A percentile compares a stretch with the other conserved stretches of the same genome.
Evolutionary conservation across 2,797 vertebrate species (phyloP).

Genomic region (Argentina silus): DNA sequence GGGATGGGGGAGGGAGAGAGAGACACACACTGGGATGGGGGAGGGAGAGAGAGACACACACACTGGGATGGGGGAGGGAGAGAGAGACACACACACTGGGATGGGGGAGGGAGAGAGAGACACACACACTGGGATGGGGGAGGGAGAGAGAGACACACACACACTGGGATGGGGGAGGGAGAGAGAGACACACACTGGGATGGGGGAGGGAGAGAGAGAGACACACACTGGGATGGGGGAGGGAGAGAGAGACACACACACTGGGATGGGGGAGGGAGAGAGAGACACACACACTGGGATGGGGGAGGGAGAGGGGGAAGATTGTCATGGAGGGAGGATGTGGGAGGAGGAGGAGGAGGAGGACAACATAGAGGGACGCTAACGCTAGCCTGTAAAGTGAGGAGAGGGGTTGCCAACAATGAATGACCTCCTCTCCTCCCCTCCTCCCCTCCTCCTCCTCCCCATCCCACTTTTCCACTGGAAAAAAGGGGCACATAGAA

Average conservation of each 20-base stretch:
- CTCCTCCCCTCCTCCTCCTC: slow-evolving; percentile 11
- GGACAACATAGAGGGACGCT: neutral
- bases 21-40: neutral
- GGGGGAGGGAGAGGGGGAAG: neutral
- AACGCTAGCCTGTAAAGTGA: neutral
- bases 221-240: too few species aligned
- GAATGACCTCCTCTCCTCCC: neutral
- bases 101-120: too few species aligned
- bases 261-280: neutral
- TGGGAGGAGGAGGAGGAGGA: neutral
- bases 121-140: too few species aligned
- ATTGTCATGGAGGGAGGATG: slow-evolving; percentile 24
- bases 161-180: too few species aligned
- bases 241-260: too few species aligned
- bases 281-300: neutral
- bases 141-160: too few species aligned
- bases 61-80: too few species aligned
- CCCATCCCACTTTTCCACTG: slow-evolving; percentile 43
- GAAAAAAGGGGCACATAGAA: slow-evolving; percentile 26
- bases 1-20: neutral
- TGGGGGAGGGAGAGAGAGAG: too few species aligned
- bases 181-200: too few species aligned
- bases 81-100: too few species aligned
- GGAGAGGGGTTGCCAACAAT: neutral
- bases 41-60: too few species aligned